phyloP scores from a whole-genome alignment of 2,888 invertebrate genomes.

The Meloe dianella region DNA sequence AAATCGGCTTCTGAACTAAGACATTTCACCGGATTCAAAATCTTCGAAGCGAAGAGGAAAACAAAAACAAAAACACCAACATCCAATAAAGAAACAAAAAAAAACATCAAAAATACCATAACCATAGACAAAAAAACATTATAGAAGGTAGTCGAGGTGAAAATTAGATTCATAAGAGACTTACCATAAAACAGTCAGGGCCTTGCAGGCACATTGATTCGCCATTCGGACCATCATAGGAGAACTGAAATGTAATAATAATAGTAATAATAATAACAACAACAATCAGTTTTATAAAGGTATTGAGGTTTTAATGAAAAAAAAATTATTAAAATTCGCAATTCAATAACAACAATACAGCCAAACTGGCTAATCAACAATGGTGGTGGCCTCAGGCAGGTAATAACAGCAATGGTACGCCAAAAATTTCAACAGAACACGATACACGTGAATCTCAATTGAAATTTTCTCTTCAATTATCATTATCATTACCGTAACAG shows the following conservation, averaged over 20 bases:
- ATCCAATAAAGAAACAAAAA: constrained; percentile 7
- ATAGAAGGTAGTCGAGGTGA: constrained; percentile 49
- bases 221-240: constrained; percentile 67
- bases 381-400: not conserved
- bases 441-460: constrained; percentile 8
- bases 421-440: not conserved
- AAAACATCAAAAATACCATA: constrained; percentile 36
- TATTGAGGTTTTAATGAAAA: constrained; percentile 28
- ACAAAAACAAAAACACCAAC: constrained; percentile 6
- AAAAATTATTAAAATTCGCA: constrained; percentile 45
- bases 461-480: constrained; percentile 6
- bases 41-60: constrained; percentile 20
- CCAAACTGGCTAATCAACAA: not conserved
- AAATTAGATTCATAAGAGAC: constrained; percentile 53
- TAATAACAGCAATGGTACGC: not conserved
- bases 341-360: constrained; percentile 29
- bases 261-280: constrained; percentile 19
- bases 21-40: constrained; percentile 27
- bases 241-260: constrained; percentile 66
- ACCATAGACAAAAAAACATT: constrained; percentile 47
- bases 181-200: constrained; percentile 76
- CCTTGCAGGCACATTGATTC: constrained; percentile 73
- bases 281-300: no score
- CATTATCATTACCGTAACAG: constrained; percentile 2
- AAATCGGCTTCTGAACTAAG: constrained; percentile 18